Conservation (phyloP, 2,888 invertebrate species). For the Archips xylosteana region DNA sequence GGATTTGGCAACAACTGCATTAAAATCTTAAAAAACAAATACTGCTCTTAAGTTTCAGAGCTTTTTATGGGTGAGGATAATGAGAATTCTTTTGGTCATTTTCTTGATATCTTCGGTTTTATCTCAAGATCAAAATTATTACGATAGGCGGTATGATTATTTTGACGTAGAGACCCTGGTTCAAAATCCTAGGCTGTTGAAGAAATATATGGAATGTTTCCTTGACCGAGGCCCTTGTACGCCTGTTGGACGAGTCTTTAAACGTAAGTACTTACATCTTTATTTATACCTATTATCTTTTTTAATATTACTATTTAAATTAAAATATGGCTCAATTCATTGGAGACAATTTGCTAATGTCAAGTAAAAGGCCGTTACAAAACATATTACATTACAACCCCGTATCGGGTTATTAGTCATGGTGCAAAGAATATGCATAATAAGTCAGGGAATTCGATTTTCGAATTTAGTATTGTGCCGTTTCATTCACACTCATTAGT, state of each 20-base stretch:
- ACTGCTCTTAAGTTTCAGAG: neutral
- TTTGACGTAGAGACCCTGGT: conserved; percentile 89
- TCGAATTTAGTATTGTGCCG: too few relatives aligned
- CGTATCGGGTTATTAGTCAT: too few relatives aligned
- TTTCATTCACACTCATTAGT: too few relatives aligned
- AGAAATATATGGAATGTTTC: conserved; percentile 88
- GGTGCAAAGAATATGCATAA: too few relatives aligned
- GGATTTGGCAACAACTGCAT: conserved; percentile 28
- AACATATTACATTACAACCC: too few relatives aligned
- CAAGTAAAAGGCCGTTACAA: too few relatives aligned
- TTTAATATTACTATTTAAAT: too few relatives aligned
- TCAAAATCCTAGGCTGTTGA: conserved; percentile 87
- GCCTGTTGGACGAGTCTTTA: conserved; percentile 68
- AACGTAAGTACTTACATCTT: conserved; percentile 57
- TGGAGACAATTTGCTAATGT: too few relatives aligned
- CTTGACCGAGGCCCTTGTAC: conserved; percentile 69
- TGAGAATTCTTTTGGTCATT: conserved; percentile 47
- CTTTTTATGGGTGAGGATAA: conserved; percentile 35
- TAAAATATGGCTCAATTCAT: too few relatives aligned
- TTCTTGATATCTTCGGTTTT: conserved; percentile 46
- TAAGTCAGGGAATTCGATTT: too few relatives aligned
- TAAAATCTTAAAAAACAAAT: neutral
- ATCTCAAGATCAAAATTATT: conserved; percentile 60
- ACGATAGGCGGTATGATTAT: conserved; percentile 85
- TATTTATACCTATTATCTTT: too few relatives aligned